A percentile compares a stretch with the other conserved stretches of the same genome.
Conservation (phyloP, 37 sponge, comb jelly and placozoan genomes). For the Aphrocallistes beatrix region DNA sequence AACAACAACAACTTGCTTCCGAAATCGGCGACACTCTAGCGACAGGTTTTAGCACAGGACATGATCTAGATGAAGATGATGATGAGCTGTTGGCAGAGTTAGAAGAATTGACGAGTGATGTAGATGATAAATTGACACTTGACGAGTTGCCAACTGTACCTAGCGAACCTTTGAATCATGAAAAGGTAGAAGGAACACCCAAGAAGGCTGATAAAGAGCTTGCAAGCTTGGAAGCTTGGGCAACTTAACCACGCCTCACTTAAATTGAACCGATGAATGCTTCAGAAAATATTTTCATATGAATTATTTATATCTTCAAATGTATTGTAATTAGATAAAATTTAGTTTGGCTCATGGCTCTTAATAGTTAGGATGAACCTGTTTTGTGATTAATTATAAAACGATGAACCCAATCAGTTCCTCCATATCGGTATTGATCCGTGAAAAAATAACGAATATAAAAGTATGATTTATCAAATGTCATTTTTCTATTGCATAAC, state of each 20-base stretch:
- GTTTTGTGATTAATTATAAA: too few species aligned
- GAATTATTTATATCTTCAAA: background rate
- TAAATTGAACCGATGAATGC: too few species aligned
- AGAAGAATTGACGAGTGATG: background rate
- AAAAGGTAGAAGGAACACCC: background rate
- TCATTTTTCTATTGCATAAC: too few species aligned
- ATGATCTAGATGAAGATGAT: constrained; percentile 12
- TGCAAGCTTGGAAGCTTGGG: background rate
- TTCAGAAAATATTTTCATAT: too few species aligned
- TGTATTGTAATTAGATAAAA: too few species aligned
- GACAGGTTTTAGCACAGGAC: background rate
- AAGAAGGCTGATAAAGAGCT: background rate
- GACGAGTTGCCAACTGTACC: constrained; percentile 13
- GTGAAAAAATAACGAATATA: too few species aligned
- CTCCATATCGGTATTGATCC: too few species aligned
- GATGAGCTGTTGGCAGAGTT: constrained; percentile 15
- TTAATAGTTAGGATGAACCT: too few species aligned
- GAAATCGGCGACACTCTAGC: background rate
- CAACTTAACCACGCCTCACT: background rate
- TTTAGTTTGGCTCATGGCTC: too few species aligned
- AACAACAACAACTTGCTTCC: background rate
- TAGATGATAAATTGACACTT: background rate
- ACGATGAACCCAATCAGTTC: too few species aligned
- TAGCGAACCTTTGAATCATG: background rate
- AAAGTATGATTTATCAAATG: too few species aligned